Conservation (phyloP, 2,797 vertebrate genomes). For the Brachymystax lenok region DNA sequence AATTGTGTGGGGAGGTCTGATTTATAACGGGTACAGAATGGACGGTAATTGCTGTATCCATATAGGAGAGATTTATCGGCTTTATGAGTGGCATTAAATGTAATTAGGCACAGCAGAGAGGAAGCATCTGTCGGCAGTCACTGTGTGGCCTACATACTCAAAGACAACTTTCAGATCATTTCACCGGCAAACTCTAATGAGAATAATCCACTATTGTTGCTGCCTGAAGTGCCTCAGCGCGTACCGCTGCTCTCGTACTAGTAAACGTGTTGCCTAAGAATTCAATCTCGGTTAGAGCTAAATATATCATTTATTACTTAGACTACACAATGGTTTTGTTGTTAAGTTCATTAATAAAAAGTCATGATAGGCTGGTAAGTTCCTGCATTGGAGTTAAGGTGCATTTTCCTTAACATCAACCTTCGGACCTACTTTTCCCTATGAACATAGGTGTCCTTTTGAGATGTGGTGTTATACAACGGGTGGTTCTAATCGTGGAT, state of each 20-base stretch:
- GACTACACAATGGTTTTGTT: not conserved
- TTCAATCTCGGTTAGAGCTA: not conserved
- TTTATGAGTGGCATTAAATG: conserved; percentile 13
- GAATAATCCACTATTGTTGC: not conserved
- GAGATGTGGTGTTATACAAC: no score
- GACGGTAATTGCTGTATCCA: conserved; percentile 7
- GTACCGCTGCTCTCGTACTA: not conserved
- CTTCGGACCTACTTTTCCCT: not conserved
- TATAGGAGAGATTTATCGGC: conserved; percentile 6
- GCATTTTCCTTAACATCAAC: not conserved
- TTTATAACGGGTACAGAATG: not conserved
- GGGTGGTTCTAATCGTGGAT: no score
- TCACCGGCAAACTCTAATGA: not conserved
- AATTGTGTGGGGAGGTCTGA: conserved; percentile 12
- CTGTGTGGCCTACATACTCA: not conserved
- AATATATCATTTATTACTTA: not conserved
- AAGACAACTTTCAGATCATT: not conserved
- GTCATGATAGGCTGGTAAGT: not conserved
- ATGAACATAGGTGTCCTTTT: not conserved
- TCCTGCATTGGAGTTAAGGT: not conserved
- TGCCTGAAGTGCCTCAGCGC: not conserved
- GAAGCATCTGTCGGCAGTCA: conserved; percentile 1
- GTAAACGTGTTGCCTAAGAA: not conserved
- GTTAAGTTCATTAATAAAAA: not conserved
- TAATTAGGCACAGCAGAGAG: conserved; percentile 12